These are phyloP conservation scores for Brenthis hecate DNA, from an alignment of 2,888 invertebrate species.

Conservation along the genomic window DNA sequence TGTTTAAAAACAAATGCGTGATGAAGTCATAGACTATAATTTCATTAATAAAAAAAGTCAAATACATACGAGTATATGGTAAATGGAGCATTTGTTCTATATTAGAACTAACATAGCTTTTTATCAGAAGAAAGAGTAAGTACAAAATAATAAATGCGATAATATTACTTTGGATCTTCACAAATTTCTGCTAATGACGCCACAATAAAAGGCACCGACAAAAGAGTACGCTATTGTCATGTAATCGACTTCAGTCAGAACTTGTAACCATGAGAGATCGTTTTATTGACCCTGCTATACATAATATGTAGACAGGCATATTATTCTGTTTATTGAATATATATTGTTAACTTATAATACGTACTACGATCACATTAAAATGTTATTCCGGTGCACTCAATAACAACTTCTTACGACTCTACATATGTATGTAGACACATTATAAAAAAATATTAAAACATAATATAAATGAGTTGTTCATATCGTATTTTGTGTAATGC, in stretches of 20 bases:
- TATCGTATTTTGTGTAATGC: no score
- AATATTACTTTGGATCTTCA: slow-evolving; percentile 18
- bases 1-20: no score
- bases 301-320: background rate
- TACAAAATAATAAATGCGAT: background rate
- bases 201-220: slow-evolving; percentile 11
- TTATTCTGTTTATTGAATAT: background rate
- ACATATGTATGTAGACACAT: no score
- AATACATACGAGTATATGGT: background rate
- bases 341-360: background rate
- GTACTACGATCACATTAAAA: no score
- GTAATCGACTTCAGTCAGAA: slow-evolving; percentile 20
- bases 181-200: slow-evolving; percentile 22
- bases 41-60: background rate
- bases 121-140: background rate
- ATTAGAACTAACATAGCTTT: background rate
- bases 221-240: slow-evolving; percentile 23
- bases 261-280: background rate
- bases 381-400: no score
- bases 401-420: no score
- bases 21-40: no score
- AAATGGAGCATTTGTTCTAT: background rate
- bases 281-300: background rate
- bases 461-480: no score
- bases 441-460: no score